Evolutionary conservation across 2,888 invertebrate genomes (phyloP), one percentile per base, ranked within the genome.

Genomic region (Limnephilus lunatus): DNA sequence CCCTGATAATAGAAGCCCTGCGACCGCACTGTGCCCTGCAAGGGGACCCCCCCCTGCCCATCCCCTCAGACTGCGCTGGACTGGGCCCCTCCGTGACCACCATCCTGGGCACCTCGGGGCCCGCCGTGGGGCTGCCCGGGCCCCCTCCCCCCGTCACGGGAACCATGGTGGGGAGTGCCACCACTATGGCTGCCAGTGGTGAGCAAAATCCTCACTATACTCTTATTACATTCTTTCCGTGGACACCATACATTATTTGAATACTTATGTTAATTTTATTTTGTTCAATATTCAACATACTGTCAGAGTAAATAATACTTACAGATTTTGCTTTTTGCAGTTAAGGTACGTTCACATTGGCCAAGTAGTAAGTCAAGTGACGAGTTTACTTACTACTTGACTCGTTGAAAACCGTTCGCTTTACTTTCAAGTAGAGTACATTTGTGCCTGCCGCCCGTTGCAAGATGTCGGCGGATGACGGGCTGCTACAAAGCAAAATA

Each of bases 1-100:
- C 96, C 91, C 96, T 97, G 12, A 96, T 98, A 19, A 97, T 98
- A 2, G 97, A 97, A 89, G 97, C 98, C 11, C 94, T 98, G n/a
- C 96, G 97, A 9, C 96, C 97, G 11, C 97, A 97, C 94, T 96
- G 96, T 92, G 95, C 95, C 1, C 86, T 93, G n/a, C 95, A 95
- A 83, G 95, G 93, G n/a, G 94, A 95, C 0, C 94, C 95, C 1
- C 90, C 91, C 5, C 85, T 90, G 85, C 85, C 25, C 95, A 95
- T 30, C 93, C 94, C 89, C 92, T 86, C 85, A 91, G 89, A 95
- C 95, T 3, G 95, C 14, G 81, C 82, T 15, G 39, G 44, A 44
- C 44, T 44, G 44, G 44, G 83, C 31, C 89, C 81, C 15, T 86
- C 92, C 19, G 91, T 91, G 19, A 82, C 87, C 96, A 95, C 81